These are phyloP conservation scores for Stomatorhinus walkeri DNA, from an alignment of 2,797 vertebrate species.

Conservation along the genomic window DNA sequence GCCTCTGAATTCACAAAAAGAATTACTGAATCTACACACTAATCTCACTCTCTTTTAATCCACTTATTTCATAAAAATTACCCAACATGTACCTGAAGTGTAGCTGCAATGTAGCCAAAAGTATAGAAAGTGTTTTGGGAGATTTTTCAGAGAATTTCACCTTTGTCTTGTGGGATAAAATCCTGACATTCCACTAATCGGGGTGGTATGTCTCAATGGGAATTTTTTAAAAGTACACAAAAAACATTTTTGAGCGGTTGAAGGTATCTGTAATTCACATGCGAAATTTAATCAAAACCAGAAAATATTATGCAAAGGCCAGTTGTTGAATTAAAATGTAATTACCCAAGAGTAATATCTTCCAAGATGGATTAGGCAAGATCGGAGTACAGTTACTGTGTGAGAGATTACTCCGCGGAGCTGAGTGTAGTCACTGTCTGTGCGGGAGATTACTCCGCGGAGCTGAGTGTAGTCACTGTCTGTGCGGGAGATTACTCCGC, in stretches of 20 bases:
- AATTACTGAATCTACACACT: neutral
- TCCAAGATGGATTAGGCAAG: neutral
- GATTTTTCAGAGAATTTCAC: neutral
- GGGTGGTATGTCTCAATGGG: neutral
- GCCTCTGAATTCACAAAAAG: neutral
- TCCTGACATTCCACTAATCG: neutral
- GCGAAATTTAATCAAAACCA: neutral
- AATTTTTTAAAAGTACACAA: neutral
- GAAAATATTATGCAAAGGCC: neutral
- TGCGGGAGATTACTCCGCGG: neutral
- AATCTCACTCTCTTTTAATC: neutral
- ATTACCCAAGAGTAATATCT: neutral
- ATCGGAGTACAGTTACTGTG: neutral
- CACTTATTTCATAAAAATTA: neutral
- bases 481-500: neutral
- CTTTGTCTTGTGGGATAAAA: neutral
- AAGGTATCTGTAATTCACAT: neutral
- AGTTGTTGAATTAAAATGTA: neutral
- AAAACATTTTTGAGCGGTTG: neutral
- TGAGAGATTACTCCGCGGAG: neutral
- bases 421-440: neutral
- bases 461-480: neutral
- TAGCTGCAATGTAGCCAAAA: neutral
- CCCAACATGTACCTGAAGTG: neutral
- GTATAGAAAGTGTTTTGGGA: neutral